Evolutionary conservation across 2,113 vertebrate species (phyloP).

Genomic region (Apodemus speciosus): DNA sequence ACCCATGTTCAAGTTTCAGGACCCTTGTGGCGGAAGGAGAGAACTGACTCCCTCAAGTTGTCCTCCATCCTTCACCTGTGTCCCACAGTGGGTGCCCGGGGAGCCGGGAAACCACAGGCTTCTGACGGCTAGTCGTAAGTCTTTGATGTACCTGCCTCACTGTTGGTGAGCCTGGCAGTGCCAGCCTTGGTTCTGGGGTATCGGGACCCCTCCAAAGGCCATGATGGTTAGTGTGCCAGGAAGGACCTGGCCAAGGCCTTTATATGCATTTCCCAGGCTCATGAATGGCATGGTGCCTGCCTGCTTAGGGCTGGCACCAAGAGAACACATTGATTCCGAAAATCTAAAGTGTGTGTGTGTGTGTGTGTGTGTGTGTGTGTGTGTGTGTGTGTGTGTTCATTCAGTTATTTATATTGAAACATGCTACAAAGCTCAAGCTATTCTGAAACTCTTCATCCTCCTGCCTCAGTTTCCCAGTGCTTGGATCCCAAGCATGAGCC

Average conservation of each 20-base stretch:
- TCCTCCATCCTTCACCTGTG: neutral
- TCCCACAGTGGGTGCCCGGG: neutral
- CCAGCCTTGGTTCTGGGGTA: too few relatives aligned
- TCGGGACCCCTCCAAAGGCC: too few relatives aligned
- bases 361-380: too few relatives aligned
- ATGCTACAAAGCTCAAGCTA: neutral
- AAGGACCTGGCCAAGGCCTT: neutral
- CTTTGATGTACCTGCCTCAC: neutral
- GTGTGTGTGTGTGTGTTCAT: too few relatives aligned
- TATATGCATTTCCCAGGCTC: too few relatives aligned
- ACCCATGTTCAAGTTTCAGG: neutral
- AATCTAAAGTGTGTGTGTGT: neutral
- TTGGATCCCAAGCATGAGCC: neutral
- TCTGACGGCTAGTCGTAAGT: neutral
- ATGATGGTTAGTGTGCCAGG: too few relatives aligned
- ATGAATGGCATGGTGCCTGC: fast-evolving
- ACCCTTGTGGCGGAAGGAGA: too few relatives aligned
- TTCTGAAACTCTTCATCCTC: neutral
- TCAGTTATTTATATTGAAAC: neutral
- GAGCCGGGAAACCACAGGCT: fast-evolving
- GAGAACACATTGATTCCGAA: neutral
- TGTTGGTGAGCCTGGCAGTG: neutral
- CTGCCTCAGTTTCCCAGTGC: neutral
- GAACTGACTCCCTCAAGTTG: neutral
- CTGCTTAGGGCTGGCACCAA: neutral